A percentile compares a stretch with the other conserved stretches of the same genome.
phyloP scores from a whole-genome alignment of 92 coral and sea anemone species.

The Actinostola sp. region DNA sequence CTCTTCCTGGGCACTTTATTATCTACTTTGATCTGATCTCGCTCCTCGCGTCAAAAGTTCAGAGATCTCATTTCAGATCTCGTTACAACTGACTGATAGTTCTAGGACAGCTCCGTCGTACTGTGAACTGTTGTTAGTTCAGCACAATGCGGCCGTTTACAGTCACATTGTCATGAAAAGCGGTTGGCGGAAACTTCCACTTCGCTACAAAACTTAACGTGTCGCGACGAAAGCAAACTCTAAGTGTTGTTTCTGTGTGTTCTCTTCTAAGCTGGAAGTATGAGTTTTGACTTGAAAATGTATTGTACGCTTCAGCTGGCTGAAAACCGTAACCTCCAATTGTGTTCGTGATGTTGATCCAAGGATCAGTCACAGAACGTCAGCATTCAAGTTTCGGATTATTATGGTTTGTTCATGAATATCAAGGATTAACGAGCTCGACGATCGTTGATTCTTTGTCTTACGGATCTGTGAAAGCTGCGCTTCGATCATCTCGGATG shows the following conservation, averaged over 20 bases:
- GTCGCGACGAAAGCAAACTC: constrained; percentile 43
- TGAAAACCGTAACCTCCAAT: constrained; percentile 1
- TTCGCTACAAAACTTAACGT: constrained; percentile 50
- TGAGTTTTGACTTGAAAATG: constrained; percentile 15
- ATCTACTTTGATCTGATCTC: constrained; percentile 22
- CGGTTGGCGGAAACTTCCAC: constrained; percentile 68
- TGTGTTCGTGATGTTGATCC: constrained; percentile 25
- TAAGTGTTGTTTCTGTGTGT: constrained; percentile 32
- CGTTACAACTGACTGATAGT: too few species aligned
- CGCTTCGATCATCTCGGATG: constrained; percentile 38
- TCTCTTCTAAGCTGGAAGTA: constrained; percentile 28
- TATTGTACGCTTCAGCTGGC: constrained; percentile 29
- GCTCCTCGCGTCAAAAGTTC: constrained; percentile 12
- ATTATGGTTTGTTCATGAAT: constrained; percentile 29
- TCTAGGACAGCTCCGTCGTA: not conserved
- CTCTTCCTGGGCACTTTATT: constrained; percentile 11
- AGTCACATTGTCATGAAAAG: constrained; percentile 43
- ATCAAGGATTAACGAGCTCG: constrained; percentile 29
- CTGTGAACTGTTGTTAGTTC: not conserved
- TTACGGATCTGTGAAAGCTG: constrained; percentile 38
- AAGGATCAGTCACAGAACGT: constrained; percentile 10
- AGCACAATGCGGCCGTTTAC: constrained; percentile 42
- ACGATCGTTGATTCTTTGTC: constrained; percentile 15
- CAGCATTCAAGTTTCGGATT: constrained; percentile 25
- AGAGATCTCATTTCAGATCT: constrained; percentile 25